These are phyloP conservation scores for Metridium senile DNA, from an alignment of 92 coral and sea anemone species.

Conservation along the genomic window DNA sequence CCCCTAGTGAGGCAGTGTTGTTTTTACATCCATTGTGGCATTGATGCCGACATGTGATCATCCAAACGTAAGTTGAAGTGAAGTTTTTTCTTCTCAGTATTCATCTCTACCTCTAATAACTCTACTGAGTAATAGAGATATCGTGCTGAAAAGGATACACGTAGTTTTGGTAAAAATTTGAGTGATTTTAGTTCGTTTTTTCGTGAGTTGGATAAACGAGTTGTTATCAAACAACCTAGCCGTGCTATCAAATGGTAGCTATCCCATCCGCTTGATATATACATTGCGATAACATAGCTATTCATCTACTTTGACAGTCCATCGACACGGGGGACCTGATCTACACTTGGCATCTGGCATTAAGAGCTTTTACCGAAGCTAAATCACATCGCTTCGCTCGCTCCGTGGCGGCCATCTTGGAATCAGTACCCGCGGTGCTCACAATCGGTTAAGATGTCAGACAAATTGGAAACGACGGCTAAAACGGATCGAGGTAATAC, in stretches of 20 bases:
- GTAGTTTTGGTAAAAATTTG: not conserved
- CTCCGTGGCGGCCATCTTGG: constrained; percentile 45
- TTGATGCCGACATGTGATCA: constrained; percentile 11
- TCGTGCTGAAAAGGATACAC: no score
- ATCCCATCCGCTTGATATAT: constrained; percentile 48
- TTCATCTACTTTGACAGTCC: constrained; percentile 52
- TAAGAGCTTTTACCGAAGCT: constrained; percentile 19
- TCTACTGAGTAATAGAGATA: not conserved
- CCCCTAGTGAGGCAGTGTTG: constrained; percentile 1
- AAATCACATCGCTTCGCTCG: constrained; percentile 35
- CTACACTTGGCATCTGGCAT: constrained; percentile 38
- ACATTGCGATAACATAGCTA: constrained; percentile 31
- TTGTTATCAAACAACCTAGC: constrained; percentile 3
- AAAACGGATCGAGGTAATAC: constrained; percentile 13
- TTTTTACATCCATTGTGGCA: not conserved
- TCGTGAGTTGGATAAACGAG: not conserved
- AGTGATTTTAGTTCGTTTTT: constrained; percentile 6
- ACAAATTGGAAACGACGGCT: not conserved
- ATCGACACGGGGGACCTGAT: constrained; percentile 50
- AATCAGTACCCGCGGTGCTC: constrained; percentile 23
- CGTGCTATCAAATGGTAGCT: constrained; percentile 9
- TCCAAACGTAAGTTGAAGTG: not conserved
- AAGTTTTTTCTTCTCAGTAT: not conserved
- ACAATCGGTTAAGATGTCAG: constrained; percentile 9
- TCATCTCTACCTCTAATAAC: not conserved